Evolutionary conservation across 2,888 invertebrate genomes (phyloP).

Genomic region (Leptinotarsa tumamoca): DNA sequence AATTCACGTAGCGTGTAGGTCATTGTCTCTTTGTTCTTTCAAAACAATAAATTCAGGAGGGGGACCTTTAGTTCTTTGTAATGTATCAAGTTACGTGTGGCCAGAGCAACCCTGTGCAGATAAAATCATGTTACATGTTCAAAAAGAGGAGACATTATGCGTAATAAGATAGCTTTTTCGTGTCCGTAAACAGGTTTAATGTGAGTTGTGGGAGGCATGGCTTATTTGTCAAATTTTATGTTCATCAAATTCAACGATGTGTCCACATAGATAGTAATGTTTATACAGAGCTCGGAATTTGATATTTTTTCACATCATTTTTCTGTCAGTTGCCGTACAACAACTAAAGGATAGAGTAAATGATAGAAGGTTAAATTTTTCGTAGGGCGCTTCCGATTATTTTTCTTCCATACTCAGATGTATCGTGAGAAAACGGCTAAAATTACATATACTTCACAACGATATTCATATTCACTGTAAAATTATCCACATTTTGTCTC

Average conservation of each 20-base stretch:
- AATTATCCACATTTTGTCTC: no score
- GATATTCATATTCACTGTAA: no score
- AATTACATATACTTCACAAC: no score
- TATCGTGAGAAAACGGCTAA: no score
- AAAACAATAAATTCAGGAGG: slow-evolving; percentile 42
- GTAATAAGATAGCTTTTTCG: slow-evolving; percentile 56
- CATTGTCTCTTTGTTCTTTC: slow-evolving; percentile 42
- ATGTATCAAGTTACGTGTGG: slow-evolving; percentile 43
- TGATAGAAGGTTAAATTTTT: no score
- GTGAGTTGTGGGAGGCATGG: not conserved
- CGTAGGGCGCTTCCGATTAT: no score
- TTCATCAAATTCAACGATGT: slow-evolving; percentile 17
- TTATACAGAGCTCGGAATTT: not conserved
- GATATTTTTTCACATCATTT: not conserved
- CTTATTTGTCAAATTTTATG: slow-evolving; percentile 18
- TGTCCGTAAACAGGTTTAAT: slow-evolving; percentile 46
- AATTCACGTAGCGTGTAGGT: slow-evolving; percentile 32
- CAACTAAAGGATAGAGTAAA: no score
- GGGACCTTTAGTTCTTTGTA: slow-evolving; percentile 35
- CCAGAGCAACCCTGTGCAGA: slow-evolving; percentile 43
- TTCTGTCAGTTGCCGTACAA: not conserved
- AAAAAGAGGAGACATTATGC: slow-evolving; percentile 50
- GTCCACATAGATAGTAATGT: slow-evolving; percentile 9
- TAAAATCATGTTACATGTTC: slow-evolving; percentile 51
- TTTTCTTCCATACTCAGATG: no score